Conservation (phyloP, 1,140 invertebrate species). For the Panagrolaimus sp. region DNA sequence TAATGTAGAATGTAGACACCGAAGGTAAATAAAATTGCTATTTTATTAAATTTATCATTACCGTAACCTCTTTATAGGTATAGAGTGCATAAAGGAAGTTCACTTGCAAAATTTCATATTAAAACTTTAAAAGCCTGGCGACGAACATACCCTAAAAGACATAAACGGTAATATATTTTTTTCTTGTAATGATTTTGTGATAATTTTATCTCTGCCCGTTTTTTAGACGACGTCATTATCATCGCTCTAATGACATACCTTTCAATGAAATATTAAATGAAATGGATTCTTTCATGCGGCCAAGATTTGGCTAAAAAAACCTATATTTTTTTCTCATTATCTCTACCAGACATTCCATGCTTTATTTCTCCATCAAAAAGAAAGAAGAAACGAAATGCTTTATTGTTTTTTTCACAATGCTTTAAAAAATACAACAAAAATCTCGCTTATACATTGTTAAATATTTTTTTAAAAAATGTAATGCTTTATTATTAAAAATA, state of each 20-base stretch:
- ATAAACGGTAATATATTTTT: not conserved
- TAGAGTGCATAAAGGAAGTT: conserved; percentile 20
- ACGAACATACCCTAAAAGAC: conserved; percentile 1
- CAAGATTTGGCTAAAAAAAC: conserved; percentile 13
- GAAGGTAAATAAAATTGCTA: no score
- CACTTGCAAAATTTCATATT: conserved; percentile 14
- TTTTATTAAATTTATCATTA: no score
- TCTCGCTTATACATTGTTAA: no score
- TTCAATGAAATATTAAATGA: conserved; percentile 20
- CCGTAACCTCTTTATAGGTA: conserved; percentile 3
- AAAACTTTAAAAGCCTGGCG: conserved; percentile 17
- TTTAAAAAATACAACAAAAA: no score
- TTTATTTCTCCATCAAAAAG: no score
- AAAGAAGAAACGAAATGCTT: no score
- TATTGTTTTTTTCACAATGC: no score
- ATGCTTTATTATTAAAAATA: not conserved
- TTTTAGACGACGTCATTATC: not conserved
- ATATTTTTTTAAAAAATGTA: no score
- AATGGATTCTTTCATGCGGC: conserved; percentile 18
- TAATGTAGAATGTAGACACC: no score
- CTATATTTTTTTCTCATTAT: no score
- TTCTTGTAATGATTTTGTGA: not conserved
- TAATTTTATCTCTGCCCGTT: not conserved
- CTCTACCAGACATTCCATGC: no score
- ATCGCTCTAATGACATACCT: not conserved